Evolutionary conservation across 2,797 vertebrate species (phyloP).

Genomic region (Hoplostethus atlanticus): DNA sequence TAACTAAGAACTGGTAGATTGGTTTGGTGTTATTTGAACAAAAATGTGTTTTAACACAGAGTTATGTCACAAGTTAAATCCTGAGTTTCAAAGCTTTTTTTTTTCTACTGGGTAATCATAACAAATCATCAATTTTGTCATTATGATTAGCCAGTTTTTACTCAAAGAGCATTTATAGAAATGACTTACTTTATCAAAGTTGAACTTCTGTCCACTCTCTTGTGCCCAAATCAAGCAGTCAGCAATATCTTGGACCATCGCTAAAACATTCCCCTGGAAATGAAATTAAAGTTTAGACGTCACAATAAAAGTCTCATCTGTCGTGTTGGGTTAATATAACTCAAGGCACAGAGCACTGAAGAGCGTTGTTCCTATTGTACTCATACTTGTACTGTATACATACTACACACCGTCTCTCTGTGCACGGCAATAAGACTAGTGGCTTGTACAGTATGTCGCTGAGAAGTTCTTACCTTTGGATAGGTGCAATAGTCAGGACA

Average conservation of each 20-base stretch:
- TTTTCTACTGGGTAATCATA: background rate
- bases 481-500: conserved; percentile 86
- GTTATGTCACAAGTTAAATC: background rate
- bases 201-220: conserved; percentile 73
- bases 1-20: background rate
- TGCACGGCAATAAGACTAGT: too few relatives aligned
- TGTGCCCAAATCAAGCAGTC: conserved; percentile 83
- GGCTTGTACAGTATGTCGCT: too few relatives aligned
- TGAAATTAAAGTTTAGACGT: conserved; percentile 29
- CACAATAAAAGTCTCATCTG: conserved; percentile 10
- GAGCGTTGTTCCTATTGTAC: background rate
- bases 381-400: background rate
- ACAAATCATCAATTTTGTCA: background rate
- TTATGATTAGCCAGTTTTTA: background rate
- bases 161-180: background rate
- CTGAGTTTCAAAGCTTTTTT: background rate
- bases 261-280: conserved; percentile 82
- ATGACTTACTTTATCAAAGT: conserved; percentile 80
- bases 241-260: conserved; percentile 83
- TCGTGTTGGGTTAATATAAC: background rate
- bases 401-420: background rate
- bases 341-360: background rate
- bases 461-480: conserved; percentile 77
- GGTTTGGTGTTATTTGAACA: background rate
- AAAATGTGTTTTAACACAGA: too few relatives aligned